A percentile compares a stretch with the other conserved stretches of the same genome.
phyloP scores from a whole-genome alignment of 2,113 vertebrate species.

The Zeus faber region DNA sequence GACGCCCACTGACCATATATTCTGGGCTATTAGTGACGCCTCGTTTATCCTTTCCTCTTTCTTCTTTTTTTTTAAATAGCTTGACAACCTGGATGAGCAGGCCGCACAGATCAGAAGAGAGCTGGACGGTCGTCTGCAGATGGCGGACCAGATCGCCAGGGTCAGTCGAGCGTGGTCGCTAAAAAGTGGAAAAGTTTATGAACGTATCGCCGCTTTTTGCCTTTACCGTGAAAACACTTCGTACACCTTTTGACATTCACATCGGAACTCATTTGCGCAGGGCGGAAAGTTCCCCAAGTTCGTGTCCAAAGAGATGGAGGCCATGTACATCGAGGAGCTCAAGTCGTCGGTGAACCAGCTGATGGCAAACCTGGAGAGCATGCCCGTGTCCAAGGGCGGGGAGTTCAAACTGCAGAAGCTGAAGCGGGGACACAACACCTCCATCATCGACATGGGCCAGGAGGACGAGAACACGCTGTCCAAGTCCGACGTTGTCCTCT shows the following conservation, averaged over 20 bases:
- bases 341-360: constrained; percentile 97
- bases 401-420: constrained; percentile 99
- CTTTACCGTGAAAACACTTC: background rate
- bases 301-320: constrained; percentile 99
- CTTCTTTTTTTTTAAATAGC: constrained; percentile 69
- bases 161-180: constrained; percentile 67
- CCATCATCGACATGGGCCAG: constrained; percentile 98
- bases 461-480: constrained; percentile 98
- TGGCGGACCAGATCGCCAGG: constrained; percentile 97
- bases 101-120: constrained; percentile 94
- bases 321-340: constrained; percentile 97
- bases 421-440: constrained; percentile 96
- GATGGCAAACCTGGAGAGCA: constrained; percentile 98
- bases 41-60: no score
- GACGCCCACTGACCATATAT: no score
- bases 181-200: no score
- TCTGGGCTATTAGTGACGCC: no score
- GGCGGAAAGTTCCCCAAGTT: constrained; percentile 98
- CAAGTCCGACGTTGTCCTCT: constrained; percentile 96
- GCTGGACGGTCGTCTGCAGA: constrained; percentile 93
- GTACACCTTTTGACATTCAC: background rate
- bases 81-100: constrained; percentile 96
- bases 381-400: constrained; percentile 97
- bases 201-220: background rate
- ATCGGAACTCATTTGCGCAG: constrained; percentile 60